phyloP scores from a whole-genome alignment of 2,797 vertebrate species.

The Pempheris klunzingeri region DNA sequence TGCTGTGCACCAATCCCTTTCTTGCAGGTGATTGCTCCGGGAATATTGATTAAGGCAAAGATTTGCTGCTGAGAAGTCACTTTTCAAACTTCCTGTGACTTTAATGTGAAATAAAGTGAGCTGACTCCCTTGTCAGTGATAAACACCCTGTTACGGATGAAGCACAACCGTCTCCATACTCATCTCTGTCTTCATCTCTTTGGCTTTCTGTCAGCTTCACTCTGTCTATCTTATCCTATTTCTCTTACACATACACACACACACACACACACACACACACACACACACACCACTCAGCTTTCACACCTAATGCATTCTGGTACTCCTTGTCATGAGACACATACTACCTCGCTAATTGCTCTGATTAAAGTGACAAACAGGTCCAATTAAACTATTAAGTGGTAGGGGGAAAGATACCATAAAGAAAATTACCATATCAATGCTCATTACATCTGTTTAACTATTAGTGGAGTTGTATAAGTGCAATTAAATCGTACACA shows the following conservation, averaged over 20 bases:
- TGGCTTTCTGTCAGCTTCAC: slow-evolving; percentile 39
- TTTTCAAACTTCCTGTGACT: slow-evolving; percentile 79
- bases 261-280: slow-evolving; percentile 9
- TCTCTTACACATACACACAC: slow-evolving; percentile 15
- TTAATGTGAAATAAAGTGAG: slow-evolving; percentile 74
- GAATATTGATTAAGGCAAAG: slow-evolving; percentile 86
- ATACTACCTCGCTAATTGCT: slow-evolving; percentile 72
- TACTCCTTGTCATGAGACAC: slow-evolving; percentile 42
- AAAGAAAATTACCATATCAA: slow-evolving; percentile 74
- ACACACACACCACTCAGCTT: too few species aligned
- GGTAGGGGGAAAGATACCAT: slow-evolving; percentile 56
- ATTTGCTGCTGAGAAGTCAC: slow-evolving; percentile 81
- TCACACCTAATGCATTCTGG: slow-evolving; percentile 41
- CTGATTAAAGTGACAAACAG: slow-evolving; percentile 80
- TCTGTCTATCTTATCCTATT: slow-evolving; percentile 29
- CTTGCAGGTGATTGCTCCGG: slow-evolving; percentile 84
- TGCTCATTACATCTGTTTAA: slow-evolving; percentile 79
- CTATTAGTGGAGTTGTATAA: slow-evolving; percentile 69
- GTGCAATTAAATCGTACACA: slow-evolving; percentile 67
- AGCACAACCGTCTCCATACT: slow-evolving; percentile 18
- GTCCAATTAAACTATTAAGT: slow-evolving; percentile 68
- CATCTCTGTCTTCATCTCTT: slow-evolving; percentile 42
- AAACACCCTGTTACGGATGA: slow-evolving; percentile 60
- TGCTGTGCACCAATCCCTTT: slow-evolving; percentile 81
- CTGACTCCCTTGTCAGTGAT: slow-evolving; percentile 51